Evolutionary conservation across 2,797 vertebrate genomes (phyloP).

Genomic region (Emys orbicularis): DNA sequence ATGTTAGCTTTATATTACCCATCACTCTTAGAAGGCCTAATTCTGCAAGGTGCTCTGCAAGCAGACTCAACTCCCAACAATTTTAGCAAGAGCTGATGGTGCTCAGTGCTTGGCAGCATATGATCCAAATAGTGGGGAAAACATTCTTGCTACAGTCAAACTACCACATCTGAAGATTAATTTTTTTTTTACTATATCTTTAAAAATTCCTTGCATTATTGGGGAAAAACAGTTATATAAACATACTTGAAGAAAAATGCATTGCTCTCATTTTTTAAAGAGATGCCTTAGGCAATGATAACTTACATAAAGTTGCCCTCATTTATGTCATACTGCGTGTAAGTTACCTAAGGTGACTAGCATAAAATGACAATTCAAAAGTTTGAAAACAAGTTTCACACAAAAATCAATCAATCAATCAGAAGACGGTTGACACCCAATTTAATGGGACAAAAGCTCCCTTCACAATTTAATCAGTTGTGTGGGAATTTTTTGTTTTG

Average conservation of each 20-base stretch:
- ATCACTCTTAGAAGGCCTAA: background rate
- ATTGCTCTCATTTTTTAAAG: conserved; percentile 60
- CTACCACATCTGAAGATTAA: background rate
- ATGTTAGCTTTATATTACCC: background rate
- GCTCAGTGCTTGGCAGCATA: accelerated
- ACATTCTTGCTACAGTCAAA: background rate
- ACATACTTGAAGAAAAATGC: conserved; percentile 35
- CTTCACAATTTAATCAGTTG: background rate
- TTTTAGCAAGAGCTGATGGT: background rate
- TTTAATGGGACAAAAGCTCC: background rate
- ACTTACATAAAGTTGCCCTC: conserved; percentile 66
- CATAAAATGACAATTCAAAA: background rate
- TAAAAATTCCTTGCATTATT: background rate
- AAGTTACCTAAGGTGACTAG: conserved; percentile 58
- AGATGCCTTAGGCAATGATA: conserved; percentile 53
- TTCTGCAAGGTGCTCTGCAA: background rate
- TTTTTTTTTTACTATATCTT: background rate
- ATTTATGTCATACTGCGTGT: conserved; percentile 29
- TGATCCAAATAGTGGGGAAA: background rate
- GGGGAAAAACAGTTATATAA: conserved; percentile 3
- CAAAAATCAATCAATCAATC: background rate
- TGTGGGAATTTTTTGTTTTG: background rate
- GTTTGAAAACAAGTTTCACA: background rate
- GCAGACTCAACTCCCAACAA: background rate
- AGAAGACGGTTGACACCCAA: background rate